These are phyloP conservation scores for Cantharis lateralis DNA, from an alignment of 2,888 invertebrate genomes.

Conservation along the genomic window DNA sequence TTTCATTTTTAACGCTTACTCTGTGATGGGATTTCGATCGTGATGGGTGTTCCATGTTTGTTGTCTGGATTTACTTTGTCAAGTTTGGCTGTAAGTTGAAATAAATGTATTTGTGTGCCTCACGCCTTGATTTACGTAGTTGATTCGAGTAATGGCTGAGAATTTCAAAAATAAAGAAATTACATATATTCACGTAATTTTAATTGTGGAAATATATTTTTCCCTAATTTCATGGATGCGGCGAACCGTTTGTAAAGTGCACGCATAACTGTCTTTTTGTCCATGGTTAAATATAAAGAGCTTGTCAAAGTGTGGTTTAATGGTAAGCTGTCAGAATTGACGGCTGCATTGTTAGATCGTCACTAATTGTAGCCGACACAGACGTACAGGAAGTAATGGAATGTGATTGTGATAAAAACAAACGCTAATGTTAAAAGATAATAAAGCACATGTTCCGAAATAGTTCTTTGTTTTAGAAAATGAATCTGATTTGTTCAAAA, in stretches of 20 bases:
- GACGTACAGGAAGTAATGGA: conserved; percentile 22
- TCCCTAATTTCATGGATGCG: neutral
- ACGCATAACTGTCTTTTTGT: conserved; percentile 33
- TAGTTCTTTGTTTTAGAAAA: neutral
- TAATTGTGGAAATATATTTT: neutral
- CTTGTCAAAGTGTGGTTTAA: conserved; percentile 37
- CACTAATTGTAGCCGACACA: conserved; percentile 23
- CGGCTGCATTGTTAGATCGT: conserved; percentile 37
- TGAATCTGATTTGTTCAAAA: neutral
- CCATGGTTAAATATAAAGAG: conserved; percentile 35
- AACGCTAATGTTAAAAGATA: conserved; percentile 8
- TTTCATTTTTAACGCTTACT: conserved; percentile 46
- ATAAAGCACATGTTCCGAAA: neutral
- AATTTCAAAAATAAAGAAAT: neutral
- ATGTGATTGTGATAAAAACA: conserved; percentile 14
- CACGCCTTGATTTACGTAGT: conserved; percentile 24
- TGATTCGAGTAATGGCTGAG: neutral
- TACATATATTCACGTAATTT: neutral
- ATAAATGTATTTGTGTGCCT: conserved; percentile 40
- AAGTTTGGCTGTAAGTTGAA: conserved; percentile 37
- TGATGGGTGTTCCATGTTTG: conserved; percentile 51
- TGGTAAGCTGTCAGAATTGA: conserved; percentile 37
- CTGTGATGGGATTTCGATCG: conserved; percentile 49
- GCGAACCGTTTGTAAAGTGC: conserved; percentile 6
- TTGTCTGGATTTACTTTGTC: conserved; percentile 47